These are phyloP conservation scores for Notamacropus eugenii DNA, from an alignment of 2,797 vertebrate genomes.

Conservation along the genomic window DNA sequence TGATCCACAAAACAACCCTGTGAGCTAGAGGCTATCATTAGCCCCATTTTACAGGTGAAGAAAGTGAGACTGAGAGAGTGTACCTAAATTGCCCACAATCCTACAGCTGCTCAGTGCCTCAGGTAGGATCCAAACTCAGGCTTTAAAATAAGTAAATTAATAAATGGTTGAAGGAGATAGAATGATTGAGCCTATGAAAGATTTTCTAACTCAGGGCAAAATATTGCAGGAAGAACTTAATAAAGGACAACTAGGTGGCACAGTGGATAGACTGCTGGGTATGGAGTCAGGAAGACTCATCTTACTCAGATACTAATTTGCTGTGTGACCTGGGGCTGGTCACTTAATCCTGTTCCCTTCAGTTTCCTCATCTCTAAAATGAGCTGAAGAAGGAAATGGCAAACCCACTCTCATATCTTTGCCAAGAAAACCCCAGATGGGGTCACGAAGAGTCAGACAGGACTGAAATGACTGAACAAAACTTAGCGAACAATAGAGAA, in stretches of 20 bases:
- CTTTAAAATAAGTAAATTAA: background rate
- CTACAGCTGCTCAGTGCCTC: background rate
- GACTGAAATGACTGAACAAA: background rate
- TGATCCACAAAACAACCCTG: background rate
- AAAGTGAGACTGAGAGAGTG: background rate
- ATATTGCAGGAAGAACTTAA: background rate
- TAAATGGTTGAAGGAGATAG: background rate
- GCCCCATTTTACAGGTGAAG: background rate
- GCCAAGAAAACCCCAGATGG: background rate
- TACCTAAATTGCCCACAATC: background rate
- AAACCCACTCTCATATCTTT: background rate
- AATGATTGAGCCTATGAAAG: background rate
- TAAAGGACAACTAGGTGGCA: background rate
- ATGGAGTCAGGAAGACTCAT: background rate
- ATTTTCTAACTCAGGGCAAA: background rate
- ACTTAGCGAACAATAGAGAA: background rate
- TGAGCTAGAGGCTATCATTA: background rate
- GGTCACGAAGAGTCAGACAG: background rate
- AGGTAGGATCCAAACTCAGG: background rate
- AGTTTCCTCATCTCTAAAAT: background rate
- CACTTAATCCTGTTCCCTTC: background rate
- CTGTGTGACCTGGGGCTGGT: background rate
- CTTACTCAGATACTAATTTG: background rate
- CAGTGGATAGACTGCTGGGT: background rate
- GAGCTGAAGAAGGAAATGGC: background rate